A percentile compares a stretch with the other conserved stretches of the same genome.
Conservation (phyloP, 2,797 vertebrate species). For the Podargus strigoides region DNA sequence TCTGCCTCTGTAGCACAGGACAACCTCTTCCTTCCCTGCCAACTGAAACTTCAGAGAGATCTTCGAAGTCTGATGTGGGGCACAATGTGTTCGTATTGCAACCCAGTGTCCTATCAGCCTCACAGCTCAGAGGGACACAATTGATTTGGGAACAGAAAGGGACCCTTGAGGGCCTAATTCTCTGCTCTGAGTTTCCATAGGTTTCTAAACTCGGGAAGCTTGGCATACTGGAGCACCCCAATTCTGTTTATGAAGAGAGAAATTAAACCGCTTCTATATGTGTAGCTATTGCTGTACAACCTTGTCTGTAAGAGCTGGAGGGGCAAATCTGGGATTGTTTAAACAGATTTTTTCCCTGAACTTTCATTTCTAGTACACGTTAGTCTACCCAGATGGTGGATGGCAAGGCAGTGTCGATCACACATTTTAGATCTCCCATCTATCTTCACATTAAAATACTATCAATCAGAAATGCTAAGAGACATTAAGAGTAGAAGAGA, state of each 20-base stretch:
- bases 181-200: background rate
- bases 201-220: background rate
- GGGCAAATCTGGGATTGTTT: background rate
- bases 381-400: background rate
- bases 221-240: background rate
- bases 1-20: background rate
- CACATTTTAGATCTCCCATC: background rate
- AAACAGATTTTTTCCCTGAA: background rate
- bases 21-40: background rate
- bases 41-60: background rate
- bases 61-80: background rate
- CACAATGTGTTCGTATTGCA: background rate
- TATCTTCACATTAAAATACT: background rate
- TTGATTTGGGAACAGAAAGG: background rate
- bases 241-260: background rate
- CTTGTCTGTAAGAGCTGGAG: background rate
- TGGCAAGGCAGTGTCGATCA: background rate
- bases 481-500: background rate
- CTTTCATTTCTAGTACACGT: background rate
- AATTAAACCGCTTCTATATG: background rate
- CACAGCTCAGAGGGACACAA: background rate
- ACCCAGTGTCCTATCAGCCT: background rate
- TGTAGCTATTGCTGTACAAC: background rate
- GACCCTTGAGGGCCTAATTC: background rate
- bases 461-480: too few species aligned